A percentile compares a stretch with the other conserved stretches of the same genome.
Conservation (phyloP, 1,140 invertebrate species). For the Scaptomyza hsui region DNA sequence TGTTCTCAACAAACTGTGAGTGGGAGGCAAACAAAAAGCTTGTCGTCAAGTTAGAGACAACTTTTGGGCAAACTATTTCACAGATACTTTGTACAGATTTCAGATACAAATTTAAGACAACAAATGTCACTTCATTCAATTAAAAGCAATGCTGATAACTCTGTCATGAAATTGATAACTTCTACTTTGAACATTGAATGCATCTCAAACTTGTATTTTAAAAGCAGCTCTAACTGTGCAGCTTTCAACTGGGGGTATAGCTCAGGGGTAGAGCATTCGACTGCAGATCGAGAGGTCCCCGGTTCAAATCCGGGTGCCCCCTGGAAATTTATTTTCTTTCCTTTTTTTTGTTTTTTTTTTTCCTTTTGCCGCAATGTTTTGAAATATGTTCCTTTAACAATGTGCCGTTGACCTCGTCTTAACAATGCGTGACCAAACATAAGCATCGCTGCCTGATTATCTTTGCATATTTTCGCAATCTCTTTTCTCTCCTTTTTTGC, state of each 20-base stretch:
- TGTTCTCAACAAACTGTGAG: background rate
- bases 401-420: slow-evolving; percentile 38
- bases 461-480: slow-evolving; percentile 8
- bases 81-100: background rate
- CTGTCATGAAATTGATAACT: slow-evolving; percentile 2
- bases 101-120: background rate
- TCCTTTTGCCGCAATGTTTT: background rate
- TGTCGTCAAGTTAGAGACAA: background rate
- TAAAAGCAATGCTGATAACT: slow-evolving; percentile 8
- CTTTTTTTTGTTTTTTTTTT: slow-evolving; percentile 36
- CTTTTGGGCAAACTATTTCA: background rate
- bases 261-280: slow-evolving; percentile 97
- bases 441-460: slow-evolving; percentile 12
- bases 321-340: slow-evolving; percentile 81
- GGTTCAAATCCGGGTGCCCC: slow-evolving; percentile 97
- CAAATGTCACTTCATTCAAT: background rate
- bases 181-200: background rate
- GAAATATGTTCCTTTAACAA: slow-evolving; percentile 27
- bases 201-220: background rate
- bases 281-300: slow-evolving; percentile 97
- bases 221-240: background rate
- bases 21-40: background rate
- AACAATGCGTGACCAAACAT: slow-evolving; percentile 35
- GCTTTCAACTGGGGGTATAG: slow-evolving; percentile 88
- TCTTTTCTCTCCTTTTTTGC: background rate